Evolutionary conservation across 2,888 invertebrate species (phyloP).

Genomic region (Blera fallax): DNA sequence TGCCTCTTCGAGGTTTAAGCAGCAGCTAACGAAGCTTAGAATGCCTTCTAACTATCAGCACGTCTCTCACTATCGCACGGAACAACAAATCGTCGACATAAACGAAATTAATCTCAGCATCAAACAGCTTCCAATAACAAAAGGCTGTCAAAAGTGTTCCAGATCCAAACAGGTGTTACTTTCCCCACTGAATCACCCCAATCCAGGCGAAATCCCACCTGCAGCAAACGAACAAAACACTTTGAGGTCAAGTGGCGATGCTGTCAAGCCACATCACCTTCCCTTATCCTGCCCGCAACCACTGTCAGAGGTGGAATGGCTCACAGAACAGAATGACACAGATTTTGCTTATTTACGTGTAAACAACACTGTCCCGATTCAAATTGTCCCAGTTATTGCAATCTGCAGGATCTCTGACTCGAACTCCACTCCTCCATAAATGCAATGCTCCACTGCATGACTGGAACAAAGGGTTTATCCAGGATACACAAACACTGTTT

Average conservation of each 20-base stretch:
- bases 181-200: no score
- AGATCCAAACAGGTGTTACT: no score
- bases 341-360: slow-evolving; percentile 56
- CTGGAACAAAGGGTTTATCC: slow-evolving; percentile 31
- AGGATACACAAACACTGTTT: not conserved
- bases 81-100: no score
- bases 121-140: no score
- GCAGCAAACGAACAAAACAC: not conserved
- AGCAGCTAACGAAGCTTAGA: no score
- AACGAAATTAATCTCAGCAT: no score
- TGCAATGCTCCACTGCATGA: slow-evolving; percentile 40
- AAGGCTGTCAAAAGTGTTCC: no score
- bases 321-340: slow-evolving; percentile 34
- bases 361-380: slow-evolving; percentile 61
- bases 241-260: slow-evolving; percentile 45
- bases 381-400: slow-evolving; percentile 46
- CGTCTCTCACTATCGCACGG: no score
- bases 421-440: not conserved
- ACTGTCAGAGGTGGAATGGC: not conserved
- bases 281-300: slow-evolving; percentile 1
- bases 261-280: slow-evolving; percentile 10
- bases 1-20: no score
- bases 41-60: no score
- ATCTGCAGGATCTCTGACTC: not conserved
- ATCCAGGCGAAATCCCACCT: not conserved